Evolutionary conservation across 2,113 vertebrate genomes (phyloP).

Genomic region (Chlamydotis undulata): DNA sequence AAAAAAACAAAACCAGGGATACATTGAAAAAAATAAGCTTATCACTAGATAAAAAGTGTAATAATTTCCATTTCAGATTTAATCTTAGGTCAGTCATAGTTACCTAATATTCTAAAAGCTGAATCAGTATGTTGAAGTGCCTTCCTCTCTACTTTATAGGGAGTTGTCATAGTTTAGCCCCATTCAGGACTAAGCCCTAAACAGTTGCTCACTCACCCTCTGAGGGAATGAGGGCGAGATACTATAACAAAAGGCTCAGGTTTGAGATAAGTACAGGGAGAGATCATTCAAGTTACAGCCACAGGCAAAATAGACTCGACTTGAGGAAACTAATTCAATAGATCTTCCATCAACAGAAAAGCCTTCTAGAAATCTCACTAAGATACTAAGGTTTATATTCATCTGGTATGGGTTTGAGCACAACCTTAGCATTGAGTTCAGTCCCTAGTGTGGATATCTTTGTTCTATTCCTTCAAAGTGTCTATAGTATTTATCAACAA

Average conservation of each 20-base stretch:
- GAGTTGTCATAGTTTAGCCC: too few species aligned
- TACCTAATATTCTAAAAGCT: not conserved
- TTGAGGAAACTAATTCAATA: not conserved
- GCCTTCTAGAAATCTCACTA: not conserved
- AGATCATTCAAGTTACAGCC: too few species aligned
- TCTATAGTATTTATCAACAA: not conserved
- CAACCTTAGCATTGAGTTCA: not conserved
- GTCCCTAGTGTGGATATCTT: not conserved
- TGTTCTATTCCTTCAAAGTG: not conserved
- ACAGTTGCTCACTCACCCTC: too few species aligned
- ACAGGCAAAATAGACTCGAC: too few species aligned
- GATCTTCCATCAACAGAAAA: not conserved
- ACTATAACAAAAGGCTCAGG: too few species aligned
- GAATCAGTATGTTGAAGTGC: not conserved
- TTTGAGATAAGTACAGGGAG: too few species aligned
- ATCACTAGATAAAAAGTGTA: not conserved
- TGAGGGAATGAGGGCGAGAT: too few species aligned
- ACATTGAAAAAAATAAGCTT: not conserved
- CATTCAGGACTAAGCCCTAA: too few species aligned
- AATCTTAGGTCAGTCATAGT: not conserved
- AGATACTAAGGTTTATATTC: not conserved
- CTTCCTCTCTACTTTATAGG: not conserved
- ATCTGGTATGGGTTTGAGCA: not conserved
- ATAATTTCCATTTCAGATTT: not conserved
- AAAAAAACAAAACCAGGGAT: not conserved